These are phyloP conservation scores for Chionomys nivalis DNA, from an alignment of 2,113 vertebrate species.

Conservation along the genomic window DNA sequence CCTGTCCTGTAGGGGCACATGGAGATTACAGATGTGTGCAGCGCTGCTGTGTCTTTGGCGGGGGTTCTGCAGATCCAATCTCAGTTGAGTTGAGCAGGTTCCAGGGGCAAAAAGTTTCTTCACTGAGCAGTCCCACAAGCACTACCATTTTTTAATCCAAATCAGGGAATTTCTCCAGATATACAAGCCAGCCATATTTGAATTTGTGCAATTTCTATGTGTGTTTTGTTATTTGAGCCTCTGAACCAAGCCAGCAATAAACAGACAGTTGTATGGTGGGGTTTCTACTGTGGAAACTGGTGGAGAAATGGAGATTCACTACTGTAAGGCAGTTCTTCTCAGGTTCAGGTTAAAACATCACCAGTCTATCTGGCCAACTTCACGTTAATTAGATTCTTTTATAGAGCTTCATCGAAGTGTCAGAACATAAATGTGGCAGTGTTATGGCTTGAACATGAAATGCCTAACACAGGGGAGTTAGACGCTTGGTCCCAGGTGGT, in stretches of 20 bases:
- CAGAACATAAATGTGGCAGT: not conserved
- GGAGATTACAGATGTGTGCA: not conserved
- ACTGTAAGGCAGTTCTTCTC: not conserved
- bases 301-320: fast-evolving
- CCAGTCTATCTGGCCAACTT: not conserved
- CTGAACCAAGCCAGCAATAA: not conserved
- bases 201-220: not conserved
- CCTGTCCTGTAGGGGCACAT: not conserved
- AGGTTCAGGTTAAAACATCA: too few relatives aligned
- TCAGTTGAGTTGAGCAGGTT: not conserved
- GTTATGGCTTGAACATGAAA: not conserved
- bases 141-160: not conserved
- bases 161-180: not conserved
- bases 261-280: fast-evolving
- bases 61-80: not conserved
- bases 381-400: not conserved
- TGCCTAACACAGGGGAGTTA: not conserved
- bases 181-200: fast-evolving
- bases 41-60: not conserved
- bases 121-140: not conserved
- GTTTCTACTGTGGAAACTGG: not conserved
- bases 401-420: not conserved
- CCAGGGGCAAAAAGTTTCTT: not conserved
- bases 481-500: not conserved
- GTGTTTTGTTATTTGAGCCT: too few relatives aligned